Evolutionary conservation across 1,140 invertebrate species (phyloP), one percentile per base, ranked within the genome.

Genomic region (Anoplolepis gracilipes): DNA sequence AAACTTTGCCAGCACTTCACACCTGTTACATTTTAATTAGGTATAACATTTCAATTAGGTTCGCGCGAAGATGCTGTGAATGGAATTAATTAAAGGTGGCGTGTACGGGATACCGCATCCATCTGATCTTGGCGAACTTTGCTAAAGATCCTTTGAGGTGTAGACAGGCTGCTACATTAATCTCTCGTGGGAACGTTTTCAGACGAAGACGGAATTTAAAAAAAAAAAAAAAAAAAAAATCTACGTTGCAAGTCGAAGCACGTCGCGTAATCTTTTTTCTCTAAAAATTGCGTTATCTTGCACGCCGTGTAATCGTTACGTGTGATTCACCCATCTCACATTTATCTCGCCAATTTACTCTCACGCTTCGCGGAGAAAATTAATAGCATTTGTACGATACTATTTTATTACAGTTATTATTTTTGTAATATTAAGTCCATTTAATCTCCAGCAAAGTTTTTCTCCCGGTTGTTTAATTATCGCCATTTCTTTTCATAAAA

Each of bases 1-100:
- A 53, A 36, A 49, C 46, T 49, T 49, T 22, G 28, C 30, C 30
- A 11, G 10, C n/a, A 79, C 33, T 55, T 55, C 22, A 16, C 77
- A 69, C 42, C 42, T 67, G 61, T 53, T 46, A 8, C 10, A n/a
- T n/a, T n/a, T n/a, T n/a, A 28, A 59, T n/a, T n/a, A n/a, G n/a
- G n/a, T n/a, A 59, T 82, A 82, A 82, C 55, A 55, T 82, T 82
- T 61, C 78, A 82, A 72, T 73, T 73, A 82, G 53, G 36, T 82
- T 82, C 67, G 33, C 55, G 39, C 25, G 36, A 49, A 82, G 67
- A 36, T 19, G 78, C 53, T 49, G 53, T 53, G 25, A 55, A 82
- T 30, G 4, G 67, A 82, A 82, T 82, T 82, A 82, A 82, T 82
- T 82, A 82, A 82, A 82, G 78, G 28, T 11, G 33, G 1, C 53